phyloP scores from a whole-genome alignment of 2,888 invertebrate species.

The Nebria salina region DNA sequence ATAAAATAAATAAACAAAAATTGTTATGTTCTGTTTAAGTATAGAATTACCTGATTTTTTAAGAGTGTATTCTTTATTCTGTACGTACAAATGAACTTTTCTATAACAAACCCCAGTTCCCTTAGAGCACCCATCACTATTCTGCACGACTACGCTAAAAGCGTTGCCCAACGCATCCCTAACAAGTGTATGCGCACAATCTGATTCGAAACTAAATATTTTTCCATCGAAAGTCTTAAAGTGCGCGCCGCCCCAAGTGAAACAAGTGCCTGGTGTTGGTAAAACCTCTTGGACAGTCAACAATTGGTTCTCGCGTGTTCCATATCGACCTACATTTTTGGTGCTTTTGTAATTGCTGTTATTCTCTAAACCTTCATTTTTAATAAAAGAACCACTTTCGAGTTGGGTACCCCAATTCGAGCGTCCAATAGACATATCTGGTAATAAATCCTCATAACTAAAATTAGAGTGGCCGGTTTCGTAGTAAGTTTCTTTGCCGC shows the following conservation, averaged over 20 bases:
- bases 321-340: conserved; percentile 27
- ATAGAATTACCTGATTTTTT: conserved; percentile 62
- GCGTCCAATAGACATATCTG: neutral
- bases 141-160: conserved; percentile 73
- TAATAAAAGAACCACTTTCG: neutral
- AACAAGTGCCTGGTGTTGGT: conserved; percentile 76
- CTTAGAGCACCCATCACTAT: conserved; percentile 65
- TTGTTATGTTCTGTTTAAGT: neutral
- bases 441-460: neutral
- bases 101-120: conserved; percentile 60
- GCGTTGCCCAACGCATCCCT: conserved; percentile 76
- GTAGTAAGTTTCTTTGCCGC: neutral
- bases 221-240: conserved; percentile 88
- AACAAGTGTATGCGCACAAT: conserved; percentile 79
- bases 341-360: neutral
- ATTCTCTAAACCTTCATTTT: neutral
- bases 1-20: neutral
- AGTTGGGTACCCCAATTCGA: neutral
- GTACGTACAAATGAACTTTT: conserved; percentile 73
- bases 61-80: conserved; percentile 74
- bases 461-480: neutral
- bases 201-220: conserved; percentile 78
- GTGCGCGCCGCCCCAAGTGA: conserved; percentile 83
- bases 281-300: conserved; percentile 54
- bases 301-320: conserved; percentile 47